Percentiles rank a stretch among this genome's conserved stretches.
These are phyloP conservation scores for Caradrina clavipalpis DNA, from an alignment of 2,888 invertebrate species.

Conservation along the genomic window DNA sequence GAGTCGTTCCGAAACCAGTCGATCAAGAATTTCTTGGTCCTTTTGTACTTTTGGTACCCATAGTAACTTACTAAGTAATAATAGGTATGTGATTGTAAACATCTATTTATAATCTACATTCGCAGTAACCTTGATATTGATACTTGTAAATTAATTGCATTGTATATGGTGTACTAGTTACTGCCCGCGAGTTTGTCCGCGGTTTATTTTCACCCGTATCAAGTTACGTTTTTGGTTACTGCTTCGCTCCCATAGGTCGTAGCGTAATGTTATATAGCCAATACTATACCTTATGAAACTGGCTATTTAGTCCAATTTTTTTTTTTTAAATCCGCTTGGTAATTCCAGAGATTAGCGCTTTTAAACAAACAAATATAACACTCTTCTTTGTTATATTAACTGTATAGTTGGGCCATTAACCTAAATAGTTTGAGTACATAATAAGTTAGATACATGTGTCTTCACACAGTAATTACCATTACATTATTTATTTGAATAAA, in stretches of 20 bases:
- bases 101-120: not conserved
- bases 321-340: no score
- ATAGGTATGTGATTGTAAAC: not conserved
- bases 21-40: not conserved
- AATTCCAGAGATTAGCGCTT: no score
- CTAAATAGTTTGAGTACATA: slow-evolving; percentile 30
- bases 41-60: not conserved
- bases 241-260: no score
- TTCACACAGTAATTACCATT: not conserved
- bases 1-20: not conserved
- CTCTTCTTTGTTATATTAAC: no score
- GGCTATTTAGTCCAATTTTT: no score
- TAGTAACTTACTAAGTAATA: not conserved
- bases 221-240: no score
- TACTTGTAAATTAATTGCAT: slow-evolving; percentile 22
- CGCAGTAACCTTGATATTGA: slow-evolving; percentile 43
- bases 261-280: no score
- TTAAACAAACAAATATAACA: no score
- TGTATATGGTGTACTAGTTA: not conserved
- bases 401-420: slow-evolving; percentile 26
- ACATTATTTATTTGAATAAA: slow-evolving; percentile 6
- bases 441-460: slow-evolving; percentile 7
- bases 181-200: no score
- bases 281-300: no score
- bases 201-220: no score